Evolutionary conservation across 2,113 vertebrate genomes (phyloP).

Genomic region (Archocentrus centrarchus): DNA sequence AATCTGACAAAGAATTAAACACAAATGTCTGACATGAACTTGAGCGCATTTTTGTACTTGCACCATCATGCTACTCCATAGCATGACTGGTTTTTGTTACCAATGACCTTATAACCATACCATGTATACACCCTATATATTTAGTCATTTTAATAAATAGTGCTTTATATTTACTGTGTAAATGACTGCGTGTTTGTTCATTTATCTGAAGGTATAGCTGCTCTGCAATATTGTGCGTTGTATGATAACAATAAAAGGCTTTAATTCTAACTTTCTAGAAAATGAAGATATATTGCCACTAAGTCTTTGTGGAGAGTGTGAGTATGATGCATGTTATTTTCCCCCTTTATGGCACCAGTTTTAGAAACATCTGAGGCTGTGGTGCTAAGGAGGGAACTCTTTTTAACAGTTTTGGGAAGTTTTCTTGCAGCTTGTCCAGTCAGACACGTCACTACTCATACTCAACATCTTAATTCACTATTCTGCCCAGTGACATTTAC

Average conservation of each 20-base stretch:
- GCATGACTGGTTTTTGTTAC: no score
- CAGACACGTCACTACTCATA: no score
- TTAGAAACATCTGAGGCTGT: not conserved
- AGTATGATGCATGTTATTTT: not conserved
- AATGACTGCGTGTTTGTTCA: not conserved
- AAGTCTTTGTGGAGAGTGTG: not conserved
- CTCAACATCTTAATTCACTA: no score
- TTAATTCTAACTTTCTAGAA: not conserved
- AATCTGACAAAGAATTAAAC: slow-evolving; percentile 81
- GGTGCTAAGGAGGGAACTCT: no score
- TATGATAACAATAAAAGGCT: not conserved
- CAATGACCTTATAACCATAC: not conserved
- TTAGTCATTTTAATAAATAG: not conserved
- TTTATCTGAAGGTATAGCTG: not conserved
- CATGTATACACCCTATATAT: not conserved
- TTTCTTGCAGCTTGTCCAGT: not conserved
- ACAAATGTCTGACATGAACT: not conserved
- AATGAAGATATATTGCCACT: not conserved
- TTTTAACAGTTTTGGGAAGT: not conserved
- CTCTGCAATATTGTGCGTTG: not conserved
- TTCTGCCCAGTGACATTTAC: not conserved
- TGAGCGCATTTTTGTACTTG: not conserved
- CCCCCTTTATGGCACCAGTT: not conserved
- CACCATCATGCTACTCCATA: no score
- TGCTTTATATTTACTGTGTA: not conserved